Conservation (phyloP, 1,140 invertebrate species). For the Magallana angulata region DNA sequence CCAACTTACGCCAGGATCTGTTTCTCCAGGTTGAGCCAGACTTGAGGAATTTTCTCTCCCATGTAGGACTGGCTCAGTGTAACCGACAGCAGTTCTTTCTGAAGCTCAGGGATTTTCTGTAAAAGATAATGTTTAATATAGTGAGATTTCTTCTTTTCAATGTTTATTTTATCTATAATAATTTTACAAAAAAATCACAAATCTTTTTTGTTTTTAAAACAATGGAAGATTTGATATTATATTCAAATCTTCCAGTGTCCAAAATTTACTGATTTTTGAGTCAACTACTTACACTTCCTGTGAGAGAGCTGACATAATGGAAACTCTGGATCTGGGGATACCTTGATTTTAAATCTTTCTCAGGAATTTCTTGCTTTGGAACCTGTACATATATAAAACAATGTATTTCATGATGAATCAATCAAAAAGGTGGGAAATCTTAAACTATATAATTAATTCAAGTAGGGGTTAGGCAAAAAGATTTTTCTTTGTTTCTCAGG, state of each 20-base stretch:
- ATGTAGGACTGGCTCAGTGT: slow-evolving; percentile 75
- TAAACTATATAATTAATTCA: no score
- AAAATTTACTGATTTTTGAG: neutral
- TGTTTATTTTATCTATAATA: no score
- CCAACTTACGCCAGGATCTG: slow-evolving; percentile 66
- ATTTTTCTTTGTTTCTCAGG: no score
- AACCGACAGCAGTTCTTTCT: slow-evolving; percentile 68
- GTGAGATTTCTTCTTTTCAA: no score
- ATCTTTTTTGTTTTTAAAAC: no score
- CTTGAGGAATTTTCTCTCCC: slow-evolving; percentile 78
- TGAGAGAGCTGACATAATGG: slow-evolving; percentile 75
- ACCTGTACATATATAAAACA: slow-evolving; percentile 61
- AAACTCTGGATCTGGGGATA: slow-evolving; percentile 77
- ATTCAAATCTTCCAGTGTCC: no score
- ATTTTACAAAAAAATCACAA: no score
- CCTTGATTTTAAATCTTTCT: slow-evolving; percentile 65
- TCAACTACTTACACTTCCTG: slow-evolving; percentile 57
- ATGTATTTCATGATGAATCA: no score
- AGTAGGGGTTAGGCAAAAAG: no score
- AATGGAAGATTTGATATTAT: no score
- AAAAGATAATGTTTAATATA: neutral
- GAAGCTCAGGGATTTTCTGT: slow-evolving; percentile 71
- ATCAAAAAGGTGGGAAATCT: no score
- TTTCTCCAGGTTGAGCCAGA: slow-evolving; percentile 77
- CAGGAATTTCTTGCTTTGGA: slow-evolving; percentile 67